A percentile compares a stretch with the other conserved stretches of the same genome.
These are phyloP conservation scores for Galerucella pusilla DNA, from an alignment of 2,888 invertebrate genomes.

Conservation along the genomic window DNA sequence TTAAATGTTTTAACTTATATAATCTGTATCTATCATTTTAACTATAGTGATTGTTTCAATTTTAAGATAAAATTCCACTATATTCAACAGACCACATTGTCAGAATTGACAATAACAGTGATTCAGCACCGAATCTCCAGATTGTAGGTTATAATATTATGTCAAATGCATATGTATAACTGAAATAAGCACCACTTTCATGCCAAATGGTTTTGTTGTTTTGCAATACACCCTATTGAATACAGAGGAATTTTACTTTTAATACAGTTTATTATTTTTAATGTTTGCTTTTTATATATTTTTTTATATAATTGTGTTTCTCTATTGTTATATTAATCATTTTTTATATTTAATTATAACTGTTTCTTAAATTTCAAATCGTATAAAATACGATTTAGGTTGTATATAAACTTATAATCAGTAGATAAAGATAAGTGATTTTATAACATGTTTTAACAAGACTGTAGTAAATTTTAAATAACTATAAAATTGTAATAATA, in stretches of 20 bases:
- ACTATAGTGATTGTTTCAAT: not conserved
- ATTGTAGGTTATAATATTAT: too few species aligned
- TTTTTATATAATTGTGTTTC: constrained; percentile 29
- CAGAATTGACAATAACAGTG: not conserved
- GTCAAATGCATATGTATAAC: too few species aligned
- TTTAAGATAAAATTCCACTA: not conserved
- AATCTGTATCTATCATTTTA: constrained; percentile 4
- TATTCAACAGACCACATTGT: not conserved
- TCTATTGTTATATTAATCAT: constrained; percentile 7
- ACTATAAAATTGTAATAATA: constrained; percentile 13
- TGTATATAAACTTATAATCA: constrained; percentile 4
- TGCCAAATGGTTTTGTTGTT: too few species aligned
- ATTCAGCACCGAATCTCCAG: too few species aligned
- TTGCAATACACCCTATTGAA: too few species aligned
- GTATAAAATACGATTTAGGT: constrained; percentile 25
- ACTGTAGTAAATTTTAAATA: constrained; percentile 26
- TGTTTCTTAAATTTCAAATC: constrained; percentile 16
- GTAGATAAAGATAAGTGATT: not conserved
- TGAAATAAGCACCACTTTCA: too few species aligned
- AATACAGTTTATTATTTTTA: constrained; percentile 2
- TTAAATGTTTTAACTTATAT: constrained; percentile 1
- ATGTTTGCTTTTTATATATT: constrained; percentile 1
- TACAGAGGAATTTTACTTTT: not conserved
- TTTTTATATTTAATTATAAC: constrained; percentile 20
- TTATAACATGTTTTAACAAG: constrained; percentile 12